phyloP scores from a whole-genome alignment of 2,888 invertebrate genomes.

The Agonopterix arenella region DNA sequence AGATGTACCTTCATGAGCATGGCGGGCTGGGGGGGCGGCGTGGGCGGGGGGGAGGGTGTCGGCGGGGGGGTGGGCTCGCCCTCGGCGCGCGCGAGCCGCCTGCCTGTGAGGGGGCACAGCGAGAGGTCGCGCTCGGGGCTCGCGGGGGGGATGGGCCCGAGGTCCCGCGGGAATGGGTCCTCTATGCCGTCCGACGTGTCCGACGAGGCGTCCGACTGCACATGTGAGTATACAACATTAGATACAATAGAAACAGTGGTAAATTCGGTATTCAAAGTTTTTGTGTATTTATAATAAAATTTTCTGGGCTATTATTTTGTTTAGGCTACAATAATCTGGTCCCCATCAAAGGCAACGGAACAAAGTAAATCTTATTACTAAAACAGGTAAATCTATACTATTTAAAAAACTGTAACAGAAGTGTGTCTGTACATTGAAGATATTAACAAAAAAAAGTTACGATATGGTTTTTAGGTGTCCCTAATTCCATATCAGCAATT shows the following conservation, averaged over 20 bases:
- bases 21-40: constrained; percentile 34
- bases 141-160: constrained; percentile 69
- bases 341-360: too few relatives aligned
- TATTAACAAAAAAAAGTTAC: too few relatives aligned
- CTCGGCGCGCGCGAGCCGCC: constrained; percentile 76
- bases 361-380: too few relatives aligned
- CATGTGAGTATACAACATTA: background rate
- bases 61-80: constrained; percentile 78
- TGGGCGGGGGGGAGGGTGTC: constrained; percentile 57
- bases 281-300: too few relatives aligned
- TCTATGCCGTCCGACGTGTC: constrained; percentile 79
- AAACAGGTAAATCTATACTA: too few relatives aligned
- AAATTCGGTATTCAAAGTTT: too few relatives aligned
- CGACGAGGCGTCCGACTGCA: constrained; percentile 54
- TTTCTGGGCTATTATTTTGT: too few relatives aligned
- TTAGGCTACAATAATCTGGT: too few relatives aligned
- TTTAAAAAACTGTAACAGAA: too few relatives aligned
- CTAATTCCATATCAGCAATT: too few relatives aligned
- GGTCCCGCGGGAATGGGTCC: constrained; percentile 76
- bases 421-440: too few relatives aligned
- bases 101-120: constrained; percentile 73
- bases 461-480: too few relatives aligned
- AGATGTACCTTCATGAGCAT: constrained; percentile 60
- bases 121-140: constrained; percentile 83
- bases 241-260: background rate